Base-by-base conservation (phyloP, 2,888 invertebrate genomes). In the Willowsia nigromaculata region DNA sequence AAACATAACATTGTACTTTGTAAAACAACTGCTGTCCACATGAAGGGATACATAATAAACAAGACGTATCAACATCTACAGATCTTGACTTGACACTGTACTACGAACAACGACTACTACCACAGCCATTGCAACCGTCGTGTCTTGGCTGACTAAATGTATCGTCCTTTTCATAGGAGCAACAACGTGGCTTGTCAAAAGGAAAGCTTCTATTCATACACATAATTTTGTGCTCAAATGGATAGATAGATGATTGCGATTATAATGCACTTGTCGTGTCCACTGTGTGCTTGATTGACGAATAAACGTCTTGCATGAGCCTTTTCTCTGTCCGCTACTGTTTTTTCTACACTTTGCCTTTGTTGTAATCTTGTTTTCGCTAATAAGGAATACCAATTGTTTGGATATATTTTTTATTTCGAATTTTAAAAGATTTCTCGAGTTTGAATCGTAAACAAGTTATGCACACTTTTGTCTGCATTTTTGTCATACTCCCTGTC, bases 201-300 rank as follows among this genome's bases (percentile, higher is more conserved):
- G 18, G n/a, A n/a, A 30, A 65, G n/a, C 3, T 65, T 33, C 33
- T 65, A 7, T 33, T 65, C 59, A 59, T 22, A 27, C 2, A 13
- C 2, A 2, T 25, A n/a, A 59, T 27, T 27, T 65, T n/a, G 15
- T 65, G 30, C 65, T 33, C 33, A 9, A 65, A 43, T 43, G 18
- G 71, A 43, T 40, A 25, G 27, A 43, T 43, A 15, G 25, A n/a
- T n/a, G n/a, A n/a, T 71, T 47, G 47, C 4, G 71, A 76, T 76
- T 50, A 59, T 85, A 85, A 85, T 85, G 74, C 74, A 43, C 74
- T 74, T 85, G 85, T 85, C 85, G 11, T 71, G 71, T 71, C 47
- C 71, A 85, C n/a, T 74, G 74, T 50, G 43, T 74, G 18, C 43
- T 47, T 85, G 85, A 85, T 85, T 85, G 85, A 85, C 85, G 76